A percentile compares a stretch with the other conserved stretches of the same genome.
Conservation (phyloP, 2,888 invertebrate species). For the Hydrotaea diabolus region DNA sequence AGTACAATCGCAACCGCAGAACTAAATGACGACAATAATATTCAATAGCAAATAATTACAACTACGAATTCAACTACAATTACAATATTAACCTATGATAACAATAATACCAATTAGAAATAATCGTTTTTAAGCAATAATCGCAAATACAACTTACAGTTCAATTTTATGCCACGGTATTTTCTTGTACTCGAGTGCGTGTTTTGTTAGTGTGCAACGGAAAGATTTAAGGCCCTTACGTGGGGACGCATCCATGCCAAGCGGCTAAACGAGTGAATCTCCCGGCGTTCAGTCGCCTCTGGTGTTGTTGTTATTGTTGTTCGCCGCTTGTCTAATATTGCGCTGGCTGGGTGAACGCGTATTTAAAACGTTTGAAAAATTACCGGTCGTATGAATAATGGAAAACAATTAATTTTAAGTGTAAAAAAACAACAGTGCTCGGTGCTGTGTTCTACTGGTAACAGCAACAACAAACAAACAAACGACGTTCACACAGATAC, state of each 20-base stretch:
- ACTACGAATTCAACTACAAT: conserved; percentile 25
- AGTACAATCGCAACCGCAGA: conserved; percentile 43
- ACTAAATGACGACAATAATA: conserved; percentile 59
- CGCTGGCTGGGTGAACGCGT: conserved; percentile 18
- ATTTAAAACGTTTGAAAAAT: conserved; percentile 72
- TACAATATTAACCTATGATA: not conserved
- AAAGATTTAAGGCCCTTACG: conserved; percentile 7
- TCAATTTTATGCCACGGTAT: not conserved
- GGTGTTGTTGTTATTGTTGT: conserved; percentile 15
- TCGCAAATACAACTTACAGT: conserved; percentile 1
- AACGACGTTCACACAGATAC: not conserved
- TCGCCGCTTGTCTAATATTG: conserved; percentile 53
- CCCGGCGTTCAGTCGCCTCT: not conserved
- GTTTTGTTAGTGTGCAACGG: too few species aligned
- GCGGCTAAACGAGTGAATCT: not conserved
- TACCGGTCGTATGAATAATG: conserved; percentile 72
- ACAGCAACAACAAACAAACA: conserved; percentile 13
- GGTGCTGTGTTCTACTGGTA: conserved; percentile 11
- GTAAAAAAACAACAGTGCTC: conserved; percentile 38
- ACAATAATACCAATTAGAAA: conserved; percentile 11
- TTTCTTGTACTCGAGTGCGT: conserved; percentile 2
- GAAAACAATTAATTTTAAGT: conserved; percentile 72
- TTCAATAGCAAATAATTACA: conserved; percentile 43
- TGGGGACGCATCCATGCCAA: not conserved
- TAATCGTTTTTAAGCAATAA: conserved; percentile 20